Evolutionary conservation across 2,113 vertebrate genomes (phyloP).

Genomic region (Orthonyx spaldingii): DNA sequence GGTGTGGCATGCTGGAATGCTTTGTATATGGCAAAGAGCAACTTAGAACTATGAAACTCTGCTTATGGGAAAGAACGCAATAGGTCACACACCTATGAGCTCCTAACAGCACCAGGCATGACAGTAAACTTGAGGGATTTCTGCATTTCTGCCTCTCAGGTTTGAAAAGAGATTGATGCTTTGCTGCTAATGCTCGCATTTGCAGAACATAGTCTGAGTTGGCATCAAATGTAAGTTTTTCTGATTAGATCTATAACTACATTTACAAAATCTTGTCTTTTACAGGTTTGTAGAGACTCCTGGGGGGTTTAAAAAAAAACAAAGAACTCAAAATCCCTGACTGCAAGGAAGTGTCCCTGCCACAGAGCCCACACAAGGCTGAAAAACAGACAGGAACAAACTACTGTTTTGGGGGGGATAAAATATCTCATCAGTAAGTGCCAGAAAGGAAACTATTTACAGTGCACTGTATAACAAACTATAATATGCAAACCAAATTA

Average conservation of each 20-base stretch:
- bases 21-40: background rate
- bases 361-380: background rate
- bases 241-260: background rate
- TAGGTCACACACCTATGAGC: rapidly evolving
- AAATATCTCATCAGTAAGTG: background rate
- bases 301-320: background rate
- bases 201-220: rapidly evolving
- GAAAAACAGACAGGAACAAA: background rate
- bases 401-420: background rate
- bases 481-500: background rate
- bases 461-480: background rate
- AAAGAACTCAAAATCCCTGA: background rate
- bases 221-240: background rate
- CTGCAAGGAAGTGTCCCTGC: background rate
- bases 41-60: background rate
- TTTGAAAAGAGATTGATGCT: background rate
- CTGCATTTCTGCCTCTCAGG: background rate
- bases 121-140: background rate
- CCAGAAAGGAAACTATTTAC: background rate
- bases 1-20: background rate
- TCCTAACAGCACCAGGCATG: background rate
- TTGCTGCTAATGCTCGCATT: background rate
- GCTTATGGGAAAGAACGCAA: background rate
- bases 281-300: background rate
- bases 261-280: background rate